A percentile compares a stretch with the other conserved stretches of the same genome.
Evolutionary conservation across 2,888 invertebrate genomes (phyloP).

Genomic region (Mythimna loreyi): DNA sequence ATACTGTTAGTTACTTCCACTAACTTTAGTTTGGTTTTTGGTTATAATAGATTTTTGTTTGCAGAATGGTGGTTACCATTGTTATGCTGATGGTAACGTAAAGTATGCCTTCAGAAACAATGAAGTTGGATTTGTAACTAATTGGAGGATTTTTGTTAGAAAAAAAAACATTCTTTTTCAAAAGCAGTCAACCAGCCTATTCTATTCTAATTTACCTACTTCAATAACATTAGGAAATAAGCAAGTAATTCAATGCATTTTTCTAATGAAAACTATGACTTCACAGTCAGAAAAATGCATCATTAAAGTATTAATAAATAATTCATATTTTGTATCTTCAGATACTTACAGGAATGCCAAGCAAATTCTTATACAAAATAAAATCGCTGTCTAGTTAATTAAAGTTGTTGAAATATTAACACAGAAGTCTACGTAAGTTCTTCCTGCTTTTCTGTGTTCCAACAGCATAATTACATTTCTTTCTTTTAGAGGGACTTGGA

Average conservation of each 20-base stretch:
- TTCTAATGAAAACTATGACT: not conserved
- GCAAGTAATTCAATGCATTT: slow-evolving; percentile 1
- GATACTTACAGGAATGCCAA: slow-evolving; percentile 75
- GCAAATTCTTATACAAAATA: slow-evolving; percentile 60
- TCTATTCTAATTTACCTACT: slow-evolving; percentile 63
- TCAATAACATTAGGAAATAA: slow-evolving; percentile 40
- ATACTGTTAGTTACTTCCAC: no score
- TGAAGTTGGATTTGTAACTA: not conserved
- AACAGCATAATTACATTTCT: slow-evolving; percentile 79
- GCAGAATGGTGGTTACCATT: not conserved
- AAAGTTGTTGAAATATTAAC: slow-evolving; percentile 61
- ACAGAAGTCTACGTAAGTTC: slow-evolving; percentile 84
- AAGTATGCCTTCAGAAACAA: not conserved
- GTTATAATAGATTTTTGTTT: no score
- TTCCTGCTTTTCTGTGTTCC: slow-evolving; percentile 86
- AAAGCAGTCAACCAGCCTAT: not conserved
- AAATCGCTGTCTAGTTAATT: slow-evolving; percentile 72
- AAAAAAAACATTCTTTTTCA: not conserved
- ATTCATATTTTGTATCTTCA: slow-evolving; percentile 56
- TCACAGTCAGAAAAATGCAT: not conserved
- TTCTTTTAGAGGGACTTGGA: slow-evolving; percentile 88
- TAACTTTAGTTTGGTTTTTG: no score
- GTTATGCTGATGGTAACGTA: not conserved
- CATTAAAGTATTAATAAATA: not conserved
- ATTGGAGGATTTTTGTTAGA: no score